phyloP scores from a whole-genome alignment of 1,140 invertebrate species.

The Pseudomyrmex flavicornis region DNA sequence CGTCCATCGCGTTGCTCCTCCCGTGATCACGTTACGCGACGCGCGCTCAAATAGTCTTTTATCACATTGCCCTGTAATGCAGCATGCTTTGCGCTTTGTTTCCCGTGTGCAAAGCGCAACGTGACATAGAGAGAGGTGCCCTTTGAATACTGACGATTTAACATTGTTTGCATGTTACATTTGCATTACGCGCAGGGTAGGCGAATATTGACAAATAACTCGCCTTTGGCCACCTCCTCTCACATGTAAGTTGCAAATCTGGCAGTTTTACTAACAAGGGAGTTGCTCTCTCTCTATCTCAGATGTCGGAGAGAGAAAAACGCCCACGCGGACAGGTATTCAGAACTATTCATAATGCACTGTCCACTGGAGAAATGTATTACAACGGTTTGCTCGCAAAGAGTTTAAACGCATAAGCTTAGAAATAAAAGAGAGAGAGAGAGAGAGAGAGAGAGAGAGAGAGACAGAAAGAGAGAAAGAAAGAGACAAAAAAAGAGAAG shows the following conservation, averaged over 20 bases:
- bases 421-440: background rate
- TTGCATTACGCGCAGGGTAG: conserved; percentile 17
- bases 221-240: conserved; percentile 21
- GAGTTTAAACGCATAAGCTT: conserved; percentile 2
- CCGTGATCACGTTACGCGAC: conserved; percentile 23
- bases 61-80: conserved; percentile 35
- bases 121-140: background rate
- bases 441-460: too few species aligned
- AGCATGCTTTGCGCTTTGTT: conserved; percentile 49
- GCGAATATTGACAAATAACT: conserved; percentile 46
- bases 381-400: background rate
- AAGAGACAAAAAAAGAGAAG: too few species aligned
- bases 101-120: conserved; percentile 8
- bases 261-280: conserved; percentile 26
- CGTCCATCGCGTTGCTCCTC: too few species aligned
- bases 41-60: conserved; percentile 5
- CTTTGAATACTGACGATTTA: conserved; percentile 48
- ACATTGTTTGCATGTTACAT: conserved; percentile 41
- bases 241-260: conserved; percentile 20
- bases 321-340: background rate
- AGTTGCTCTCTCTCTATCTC: background rate
- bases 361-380: conserved; percentile 18
- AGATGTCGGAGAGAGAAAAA: conserved; percentile 1
- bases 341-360: background rate
- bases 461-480: too few species aligned